Percentiles rank a stretch among this genome's conserved stretches.
phyloP scores from a whole-genome alignment of 2,888 invertebrate genomes.

The Eulithis testata region DNA sequence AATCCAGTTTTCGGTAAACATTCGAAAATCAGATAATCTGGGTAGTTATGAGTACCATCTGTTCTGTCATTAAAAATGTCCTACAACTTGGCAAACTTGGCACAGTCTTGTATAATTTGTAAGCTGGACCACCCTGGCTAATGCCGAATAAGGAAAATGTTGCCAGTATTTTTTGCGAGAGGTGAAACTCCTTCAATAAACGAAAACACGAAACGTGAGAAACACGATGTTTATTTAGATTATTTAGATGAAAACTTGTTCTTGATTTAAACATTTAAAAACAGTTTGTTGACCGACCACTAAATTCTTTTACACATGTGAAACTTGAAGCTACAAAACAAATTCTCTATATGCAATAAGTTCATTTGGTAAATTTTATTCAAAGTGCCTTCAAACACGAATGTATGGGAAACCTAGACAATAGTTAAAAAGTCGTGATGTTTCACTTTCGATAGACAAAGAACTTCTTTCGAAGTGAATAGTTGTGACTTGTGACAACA shows the following conservation, averaged over 20 bases:
- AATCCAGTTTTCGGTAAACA: background rate
- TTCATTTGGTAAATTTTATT: constrained; percentile 26
- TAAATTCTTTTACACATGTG: background rate
- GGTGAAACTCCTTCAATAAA: constrained; percentile 5
- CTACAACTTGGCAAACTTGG: background rate
- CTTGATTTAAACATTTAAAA: background rate
- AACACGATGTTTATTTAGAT: background rate
- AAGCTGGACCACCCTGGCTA: constrained; percentile 3
- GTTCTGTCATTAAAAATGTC: background rate
- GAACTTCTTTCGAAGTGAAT: constrained; percentile 17
- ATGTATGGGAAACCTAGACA: constrained; percentile 31
- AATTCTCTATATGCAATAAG: constrained; percentile 1
- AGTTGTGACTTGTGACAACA: constrained; percentile 31
- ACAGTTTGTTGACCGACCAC: background rate
- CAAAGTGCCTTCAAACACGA: constrained; percentile 11
- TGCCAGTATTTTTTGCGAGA: constrained; percentile 11
- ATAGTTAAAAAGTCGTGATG: constrained; percentile 32
- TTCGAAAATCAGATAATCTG: background rate
- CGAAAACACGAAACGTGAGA: background rate
- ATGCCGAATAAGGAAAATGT: constrained; percentile 12
- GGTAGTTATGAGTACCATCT: background rate
- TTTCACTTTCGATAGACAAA: constrained; percentile 29
- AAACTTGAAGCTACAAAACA: constrained; percentile 4
- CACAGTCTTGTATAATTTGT: background rate
- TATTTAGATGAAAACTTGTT: background rate